Base-by-base conservation (phyloP, 1,140 invertebrate species). In the Samia ricini region DNA sequence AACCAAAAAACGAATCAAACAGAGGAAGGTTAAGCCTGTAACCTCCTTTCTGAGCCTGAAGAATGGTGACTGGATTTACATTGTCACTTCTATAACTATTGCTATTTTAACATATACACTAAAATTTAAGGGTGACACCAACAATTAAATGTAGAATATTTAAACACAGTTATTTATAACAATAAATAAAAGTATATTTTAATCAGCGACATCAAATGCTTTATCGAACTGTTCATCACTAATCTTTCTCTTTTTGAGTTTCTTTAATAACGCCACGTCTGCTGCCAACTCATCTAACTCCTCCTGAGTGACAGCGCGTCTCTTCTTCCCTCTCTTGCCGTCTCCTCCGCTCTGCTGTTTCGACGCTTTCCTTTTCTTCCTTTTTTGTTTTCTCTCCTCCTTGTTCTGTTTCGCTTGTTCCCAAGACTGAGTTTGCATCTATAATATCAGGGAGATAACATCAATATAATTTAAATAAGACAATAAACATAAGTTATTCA, bases 161-260 rank as follows among this genome's bases (percentile, higher is more conserved):
- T n/a, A n/a, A n/a, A n/a, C 18, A 51, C 8, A 15, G 18, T 51
- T n/a, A 15, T 51, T 10, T 18, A 8, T 19, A 55, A 15, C 6
- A 55, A 26, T 5, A 26, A 18, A 42, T 15, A 15, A 42, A 10
- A 1, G 56, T 52, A 57, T 21, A 51, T 7, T 75, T 78, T 81
- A 84, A 79, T 83, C 72, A 56, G 83, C 77, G 7, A 65, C 71
- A 72, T 85, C 91, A 77, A 94, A 93, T 29, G 91, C 88, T 65
- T 92, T 85, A 71, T 94, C 91, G 72, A 92, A 94, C 63, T 94
- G 91, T 66, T 94, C 92, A 36, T 93, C 80, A 2, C 85, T 91
- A 18, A 94, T 94, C 74, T 98, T 98, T 76, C 95, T 95, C 76
- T 95, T 97, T 81, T 98, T 98, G 0, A 97, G 90, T 79, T 97